These are phyloP conservation scores for Pangasius larnaudii DNA, from an alignment of 2,797 vertebrate genomes.

Conservation along the genomic window DNA sequence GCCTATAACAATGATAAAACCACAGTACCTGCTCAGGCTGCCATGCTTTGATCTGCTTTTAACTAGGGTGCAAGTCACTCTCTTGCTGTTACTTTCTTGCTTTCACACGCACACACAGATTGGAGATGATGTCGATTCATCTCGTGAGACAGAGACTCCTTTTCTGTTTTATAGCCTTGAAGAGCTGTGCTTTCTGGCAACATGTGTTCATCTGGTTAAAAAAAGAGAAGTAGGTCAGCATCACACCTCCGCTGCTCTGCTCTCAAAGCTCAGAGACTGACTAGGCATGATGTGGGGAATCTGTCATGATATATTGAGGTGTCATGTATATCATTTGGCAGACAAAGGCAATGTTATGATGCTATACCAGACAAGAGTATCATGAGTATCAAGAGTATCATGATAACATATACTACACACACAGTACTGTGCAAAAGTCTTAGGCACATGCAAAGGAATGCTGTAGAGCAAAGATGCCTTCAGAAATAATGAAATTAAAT, in stretches of 20 bases:
- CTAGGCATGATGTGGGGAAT: constrained; percentile 6
- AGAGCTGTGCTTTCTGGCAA: constrained; percentile 44
- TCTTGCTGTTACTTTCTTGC: neutral
- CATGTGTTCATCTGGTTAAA: constrained; percentile 11
- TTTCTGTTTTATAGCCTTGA: constrained; percentile 2
- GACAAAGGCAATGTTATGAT: neutral
- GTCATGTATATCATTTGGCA: constrained; percentile 6
- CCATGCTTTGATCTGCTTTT: constrained; percentile 17
- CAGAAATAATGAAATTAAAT: no score
- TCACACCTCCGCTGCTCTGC: constrained; percentile 20
- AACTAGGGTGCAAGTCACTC: constrained; percentile 5
- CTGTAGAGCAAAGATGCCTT: no score
- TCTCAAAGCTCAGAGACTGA: constrained; percentile 49
- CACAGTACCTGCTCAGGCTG: neutral
- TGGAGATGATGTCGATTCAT: constrained; percentile 27
- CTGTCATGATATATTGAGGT: constrained; percentile 26
- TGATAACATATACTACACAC: no score
- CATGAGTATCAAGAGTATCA: no score
- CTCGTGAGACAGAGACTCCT: constrained; percentile 6
- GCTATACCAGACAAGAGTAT: neutral
- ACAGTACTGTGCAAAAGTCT: no score
- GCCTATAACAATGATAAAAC: constrained; percentile 10
- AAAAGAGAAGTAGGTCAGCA: constrained; percentile 51
- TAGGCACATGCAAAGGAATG: no score
- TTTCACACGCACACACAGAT: constrained; percentile 13